These are phyloP conservation scores for Periophthalmus modestus DNA, from an alignment of 2,113 vertebrate species.

Conservation along the genomic window DNA sequence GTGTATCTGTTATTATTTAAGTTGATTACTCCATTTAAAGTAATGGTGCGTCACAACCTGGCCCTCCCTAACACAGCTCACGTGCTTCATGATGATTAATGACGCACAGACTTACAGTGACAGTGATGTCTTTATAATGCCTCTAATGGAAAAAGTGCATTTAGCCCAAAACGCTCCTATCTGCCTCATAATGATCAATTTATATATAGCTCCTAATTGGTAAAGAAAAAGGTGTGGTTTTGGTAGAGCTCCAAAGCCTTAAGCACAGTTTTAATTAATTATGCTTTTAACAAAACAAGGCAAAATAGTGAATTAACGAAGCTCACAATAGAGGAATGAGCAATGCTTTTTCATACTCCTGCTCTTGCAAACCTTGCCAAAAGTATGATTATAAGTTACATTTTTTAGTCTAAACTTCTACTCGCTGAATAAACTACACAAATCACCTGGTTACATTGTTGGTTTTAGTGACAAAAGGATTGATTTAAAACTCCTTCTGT, in stretches of 20 bases:
- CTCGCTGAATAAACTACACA: not conserved
- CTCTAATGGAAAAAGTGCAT: not conserved
- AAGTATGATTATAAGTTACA: not conserved
- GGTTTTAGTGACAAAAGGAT: too few relatives aligned
- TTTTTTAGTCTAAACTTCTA: not conserved
- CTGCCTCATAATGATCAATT: not conserved
- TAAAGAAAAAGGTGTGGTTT: not conserved
- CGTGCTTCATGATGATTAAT: not conserved
- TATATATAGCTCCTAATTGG: not conserved
- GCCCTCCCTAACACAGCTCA: not conserved
- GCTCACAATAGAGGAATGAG: conserved; percentile 1
- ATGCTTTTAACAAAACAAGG: not conserved
- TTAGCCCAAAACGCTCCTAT: not conserved
- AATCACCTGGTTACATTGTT: too few relatives aligned
- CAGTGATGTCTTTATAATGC: not conserved
- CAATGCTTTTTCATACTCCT: not conserved
- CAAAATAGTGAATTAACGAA: conserved; percentile 16
- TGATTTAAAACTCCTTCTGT: too few relatives aligned
- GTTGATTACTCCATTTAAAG: not conserved
- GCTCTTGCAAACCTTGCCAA: not conserved
- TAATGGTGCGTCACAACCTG: not conserved
- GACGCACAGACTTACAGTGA: not conserved
- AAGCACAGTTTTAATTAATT: not conserved
- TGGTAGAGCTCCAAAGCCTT: not conserved
- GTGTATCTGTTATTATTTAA: not conserved